Base-by-base conservation (phyloP, 2,888 invertebrate species). In the Pimpla rufipes region DNA sequence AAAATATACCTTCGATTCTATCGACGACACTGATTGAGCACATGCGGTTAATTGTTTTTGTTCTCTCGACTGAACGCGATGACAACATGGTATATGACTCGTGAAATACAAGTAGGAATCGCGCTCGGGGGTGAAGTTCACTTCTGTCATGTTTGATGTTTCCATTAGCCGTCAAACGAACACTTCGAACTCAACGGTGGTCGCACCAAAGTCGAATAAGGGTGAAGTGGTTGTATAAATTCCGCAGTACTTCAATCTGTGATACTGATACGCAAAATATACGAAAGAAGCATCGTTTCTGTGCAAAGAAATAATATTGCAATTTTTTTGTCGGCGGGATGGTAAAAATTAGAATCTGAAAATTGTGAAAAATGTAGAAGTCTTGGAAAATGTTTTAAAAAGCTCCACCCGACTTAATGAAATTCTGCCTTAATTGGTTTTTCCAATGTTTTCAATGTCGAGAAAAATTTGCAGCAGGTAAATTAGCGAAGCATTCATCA, bases 111-210 rank as follows among this genome's bases (percentile, higher is more conserved):
- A 6, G n/a, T 6, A 13, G 4, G 16, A 13, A 47, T 3, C 3
- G 2, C 1, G n/a, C 2, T 16, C n/a, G 3, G 1, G 2, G 13
- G 47, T 50, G 18, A 18, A 50, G 18, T 29, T 29, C 29, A 29
- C n/a, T n/a, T 29, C 74, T 67, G 82, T 64, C 78, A 55, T 68
- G 73, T 78, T 74, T 74, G 64, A 68, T 66, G 62, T 73, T 62
- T 78, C 77, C 81, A 71, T 68, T 67, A 78, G 68, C 68, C 68
- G 68, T 82, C 67, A 74, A 52, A 74, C 78, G 74, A 82, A 78
- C 78, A 62, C 68, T 78, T 47, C 18, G 59, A 66, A 47, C 68
- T 42, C 57, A 16, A n/a, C 40, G 23, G 23, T 29, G 66, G 76
- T 82, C 55, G 67, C 74, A 5, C 29, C 2, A 29, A 74, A 74